phyloP scores from a whole-genome alignment of 2,113 vertebrate genomes.

The Heteronetta atricapilla region DNA sequence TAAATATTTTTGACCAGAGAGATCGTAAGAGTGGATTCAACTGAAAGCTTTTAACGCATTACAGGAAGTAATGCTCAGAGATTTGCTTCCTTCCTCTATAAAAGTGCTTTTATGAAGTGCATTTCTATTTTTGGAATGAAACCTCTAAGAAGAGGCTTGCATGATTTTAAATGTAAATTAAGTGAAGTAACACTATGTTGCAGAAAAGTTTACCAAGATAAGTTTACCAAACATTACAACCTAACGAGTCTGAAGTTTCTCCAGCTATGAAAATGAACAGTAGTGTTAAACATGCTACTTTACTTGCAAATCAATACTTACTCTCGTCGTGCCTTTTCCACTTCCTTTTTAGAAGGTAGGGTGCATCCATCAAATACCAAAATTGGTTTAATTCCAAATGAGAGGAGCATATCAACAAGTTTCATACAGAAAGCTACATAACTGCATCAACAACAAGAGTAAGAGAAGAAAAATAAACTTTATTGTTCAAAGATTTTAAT shows the following conservation, averaged over 20 bases:
- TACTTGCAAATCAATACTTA: constrained; percentile 76
- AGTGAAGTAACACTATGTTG: neutral
- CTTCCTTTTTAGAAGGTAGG: constrained; percentile 93
- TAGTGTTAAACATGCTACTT: neutral
- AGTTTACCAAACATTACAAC: neutral
- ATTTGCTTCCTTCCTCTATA: constrained; percentile 43
- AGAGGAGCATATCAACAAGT: constrained; percentile 93
- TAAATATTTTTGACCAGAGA: neutral
- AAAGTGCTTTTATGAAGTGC: neutral
- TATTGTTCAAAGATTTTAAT: neutral
- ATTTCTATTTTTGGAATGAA: constrained; percentile 51
- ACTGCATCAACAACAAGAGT: constrained; percentile 67
- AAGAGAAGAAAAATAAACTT: neutral
- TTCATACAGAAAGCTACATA: constrained; percentile 97
- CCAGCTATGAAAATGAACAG: neutral
- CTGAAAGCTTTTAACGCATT: neutral
- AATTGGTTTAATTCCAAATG: constrained; percentile 88
- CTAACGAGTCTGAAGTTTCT: neutral
- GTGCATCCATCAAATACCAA: constrained; percentile 97
- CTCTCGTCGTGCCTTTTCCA: constrained; percentile 91
- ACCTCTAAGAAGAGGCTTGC: constrained; percentile 37
- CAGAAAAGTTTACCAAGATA: neutral
- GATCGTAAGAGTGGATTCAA: neutral
- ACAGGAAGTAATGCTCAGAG: constrained; percentile 27
- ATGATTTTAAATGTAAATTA: neutral